phyloP scores from a whole-genome alignment of 2,797 vertebrate species.

The Chromis chromis region DNA sequence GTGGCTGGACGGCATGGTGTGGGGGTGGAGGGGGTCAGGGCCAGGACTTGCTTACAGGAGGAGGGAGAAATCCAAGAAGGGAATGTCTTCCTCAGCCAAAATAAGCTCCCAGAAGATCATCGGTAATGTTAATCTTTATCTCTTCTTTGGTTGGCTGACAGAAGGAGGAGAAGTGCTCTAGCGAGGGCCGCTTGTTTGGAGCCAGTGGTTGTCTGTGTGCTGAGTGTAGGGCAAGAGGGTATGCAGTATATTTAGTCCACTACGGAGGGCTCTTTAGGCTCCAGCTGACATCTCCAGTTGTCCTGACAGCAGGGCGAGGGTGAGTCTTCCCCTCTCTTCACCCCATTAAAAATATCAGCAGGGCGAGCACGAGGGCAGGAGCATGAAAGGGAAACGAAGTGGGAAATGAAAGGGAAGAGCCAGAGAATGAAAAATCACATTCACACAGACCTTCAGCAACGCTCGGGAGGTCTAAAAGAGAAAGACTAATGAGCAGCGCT shows the following conservation, averaged over 20 bases:
- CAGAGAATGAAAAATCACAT: slow-evolving; percentile 24
- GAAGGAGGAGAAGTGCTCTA: slow-evolving; percentile 46
- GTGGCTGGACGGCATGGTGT: slow-evolving; percentile 67
- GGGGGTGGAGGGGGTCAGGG: slow-evolving; percentile 29
- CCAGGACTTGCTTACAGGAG: slow-evolving; percentile 45
- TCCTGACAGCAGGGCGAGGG: slow-evolving; percentile 59
- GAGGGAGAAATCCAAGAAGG: slow-evolving; percentile 67
- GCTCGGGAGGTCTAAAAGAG: slow-evolving; percentile 36
- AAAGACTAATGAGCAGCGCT: slow-evolving; percentile 45
- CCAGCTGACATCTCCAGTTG: slow-evolving; percentile 70
- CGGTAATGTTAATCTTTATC: slow-evolving; percentile 68
- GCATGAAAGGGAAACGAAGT: slow-evolving; percentile 19
- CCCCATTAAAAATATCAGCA: slow-evolving; percentile 48
- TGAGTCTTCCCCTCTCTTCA: slow-evolving; percentile 45
- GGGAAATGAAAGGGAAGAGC: slow-evolving; percentile 12
- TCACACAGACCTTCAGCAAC: slow-evolving; percentile 13
- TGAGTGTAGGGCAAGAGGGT: slow-evolving; percentile 25
- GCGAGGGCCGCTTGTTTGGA: slow-evolving; percentile 45
- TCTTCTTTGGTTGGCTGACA: slow-evolving; percentile 62
- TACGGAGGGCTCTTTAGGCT: slow-evolving; percentile 67
- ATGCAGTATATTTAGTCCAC: slow-evolving; percentile 75
- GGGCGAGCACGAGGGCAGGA: slow-evolving; percentile 1
- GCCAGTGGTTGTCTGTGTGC: slow-evolving; percentile 35
- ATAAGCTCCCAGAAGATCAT: slow-evolving; percentile 63
- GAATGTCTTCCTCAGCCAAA: slow-evolving; percentile 71